Base-by-base conservation (phyloP, 1,140 invertebrate genomes). In the Diorhabda carinulata region DNA sequence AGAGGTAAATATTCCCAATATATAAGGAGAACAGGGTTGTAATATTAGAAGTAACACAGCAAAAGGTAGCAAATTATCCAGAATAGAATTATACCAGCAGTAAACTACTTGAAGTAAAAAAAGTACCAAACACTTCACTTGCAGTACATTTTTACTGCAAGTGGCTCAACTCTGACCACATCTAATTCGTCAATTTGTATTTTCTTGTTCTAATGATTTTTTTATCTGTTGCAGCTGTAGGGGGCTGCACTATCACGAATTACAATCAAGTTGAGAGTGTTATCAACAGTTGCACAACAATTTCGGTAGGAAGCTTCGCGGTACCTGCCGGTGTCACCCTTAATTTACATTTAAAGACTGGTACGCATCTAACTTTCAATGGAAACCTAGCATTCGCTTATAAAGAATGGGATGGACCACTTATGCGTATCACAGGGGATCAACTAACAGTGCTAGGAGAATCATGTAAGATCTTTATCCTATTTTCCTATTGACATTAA, bases 401-500 rank as follows among this genome's bases (percentile, higher is more conserved):
- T 64, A 2, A 4, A 45, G 47, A 64, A 45, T 64, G 62, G 62
- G 44, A 64, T 9, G 62, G 62, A n/a, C 62, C 62, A 4, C 62
- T 64, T 40, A 42, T 64, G 41, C 7, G 42, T 3, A 60, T 60
- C 8, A 60, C 59, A 25, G 59, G 59, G 8, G 59, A 60, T 40
- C n/a, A 41, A 42, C 3, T 60, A 3, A 42, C 10, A 25, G 42
- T 60, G 3, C 10, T 7, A 40, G 59, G 59, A 25, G 6, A 6
- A 52, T 8, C 6, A 6, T 8, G 47, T 52, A 52, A 52, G 47
- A 52, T 52, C 6, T 52, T 25, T 25, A 25, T 25, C 25, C 25
- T 25, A 25, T 25, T 25, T 25, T 25, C 25, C 25, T 25, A 25
- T 25, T 25, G 25, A 25, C 25, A 25, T 25, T 25, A 25, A 25